Evolutionary conservation across 2,797 vertebrate species (phyloP).

Genomic region (Eutrigla gurnardus): DNA sequence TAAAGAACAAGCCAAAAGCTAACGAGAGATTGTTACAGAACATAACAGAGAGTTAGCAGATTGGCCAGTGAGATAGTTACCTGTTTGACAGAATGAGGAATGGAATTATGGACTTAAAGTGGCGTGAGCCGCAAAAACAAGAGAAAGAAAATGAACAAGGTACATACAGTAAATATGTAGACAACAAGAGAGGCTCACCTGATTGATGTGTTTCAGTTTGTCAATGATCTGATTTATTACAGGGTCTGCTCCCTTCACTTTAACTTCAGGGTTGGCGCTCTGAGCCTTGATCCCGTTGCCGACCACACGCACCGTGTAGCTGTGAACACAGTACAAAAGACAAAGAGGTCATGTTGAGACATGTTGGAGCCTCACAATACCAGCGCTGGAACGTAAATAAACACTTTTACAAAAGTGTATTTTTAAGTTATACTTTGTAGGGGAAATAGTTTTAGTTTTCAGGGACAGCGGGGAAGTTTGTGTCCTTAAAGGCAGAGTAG

Average conservation of each 20-base stretch:
- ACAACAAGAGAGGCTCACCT: conserved; percentile 82
- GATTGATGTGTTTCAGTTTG: conserved; percentile 93
- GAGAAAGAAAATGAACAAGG: background rate
- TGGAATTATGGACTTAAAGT: conserved; percentile 19
- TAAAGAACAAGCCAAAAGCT: conserved; percentile 22
- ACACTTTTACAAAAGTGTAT: background rate
- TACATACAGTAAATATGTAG: background rate
- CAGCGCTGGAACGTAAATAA: background rate
- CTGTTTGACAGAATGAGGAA: conserved; percentile 35
- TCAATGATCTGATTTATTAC: conserved; percentile 91
- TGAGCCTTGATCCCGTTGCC: conserved; percentile 91
- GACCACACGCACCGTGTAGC: conserved; percentile 89
- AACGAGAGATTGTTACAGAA: conserved; percentile 37
- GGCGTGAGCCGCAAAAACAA: background rate
- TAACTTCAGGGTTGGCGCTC: conserved; percentile 90
- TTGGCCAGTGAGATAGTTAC: conserved; percentile 25
- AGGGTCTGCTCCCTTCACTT: conserved; percentile 89
- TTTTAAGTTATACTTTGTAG: too few species aligned
- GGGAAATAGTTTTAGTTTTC: too few species aligned
- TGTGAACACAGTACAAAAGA: conserved; percentile 61
- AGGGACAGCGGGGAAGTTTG: too few species aligned
- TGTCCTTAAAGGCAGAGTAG: background rate
- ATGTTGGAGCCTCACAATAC: background rate
- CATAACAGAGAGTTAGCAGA: conserved; percentile 40
- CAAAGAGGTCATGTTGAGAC: background rate